A percentile compares a stretch with the other conserved stretches of the same genome.
Evolutionary conservation across 2,797 vertebrate species (phyloP).

Genomic region (Garrulus glandarius): DNA sequence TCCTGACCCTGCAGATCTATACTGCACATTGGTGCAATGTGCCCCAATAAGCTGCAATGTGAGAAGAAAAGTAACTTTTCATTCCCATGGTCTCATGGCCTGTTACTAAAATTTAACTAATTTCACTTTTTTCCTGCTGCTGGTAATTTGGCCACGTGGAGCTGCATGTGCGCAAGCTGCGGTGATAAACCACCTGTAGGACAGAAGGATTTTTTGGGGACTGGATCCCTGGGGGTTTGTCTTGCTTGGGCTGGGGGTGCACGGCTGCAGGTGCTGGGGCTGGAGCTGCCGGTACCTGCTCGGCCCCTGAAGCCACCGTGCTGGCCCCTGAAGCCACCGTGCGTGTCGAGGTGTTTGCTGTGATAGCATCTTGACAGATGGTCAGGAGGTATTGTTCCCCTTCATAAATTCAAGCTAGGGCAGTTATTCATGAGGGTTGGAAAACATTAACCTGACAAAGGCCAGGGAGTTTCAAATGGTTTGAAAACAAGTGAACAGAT

Average conservation of each 20-base stretch:
- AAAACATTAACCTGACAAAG: slow-evolving; percentile 35
- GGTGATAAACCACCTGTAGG: background rate
- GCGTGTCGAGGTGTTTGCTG: accelerated
- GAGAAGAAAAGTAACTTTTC: background rate
- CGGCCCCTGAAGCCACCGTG: background rate
- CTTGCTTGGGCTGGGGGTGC: background rate
- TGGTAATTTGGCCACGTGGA: background rate
- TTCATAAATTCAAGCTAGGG: background rate
- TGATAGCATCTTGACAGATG: background rate
- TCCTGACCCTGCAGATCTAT: background rate
- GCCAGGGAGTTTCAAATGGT: background rate
- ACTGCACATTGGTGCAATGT: accelerated
- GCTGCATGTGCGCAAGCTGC: accelerated
- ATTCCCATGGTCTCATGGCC: background rate
- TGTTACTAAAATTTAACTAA: background rate
- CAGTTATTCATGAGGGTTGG: background rate
- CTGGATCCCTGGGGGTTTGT: accelerated
- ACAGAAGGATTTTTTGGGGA: background rate
- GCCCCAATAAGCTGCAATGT: background rate
- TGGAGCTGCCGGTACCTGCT: background rate
- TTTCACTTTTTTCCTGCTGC: background rate
- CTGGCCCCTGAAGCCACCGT: accelerated
- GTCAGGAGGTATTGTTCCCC: background rate
- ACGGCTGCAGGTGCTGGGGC: accelerated
- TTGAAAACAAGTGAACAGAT: background rate